A percentile compares a stretch with the other conserved stretches of the same genome.
These are phyloP conservation scores for Girardia tigrina DNA, from an alignment of 2,888 invertebrate genomes.

Conservation along the genomic window DNA sequence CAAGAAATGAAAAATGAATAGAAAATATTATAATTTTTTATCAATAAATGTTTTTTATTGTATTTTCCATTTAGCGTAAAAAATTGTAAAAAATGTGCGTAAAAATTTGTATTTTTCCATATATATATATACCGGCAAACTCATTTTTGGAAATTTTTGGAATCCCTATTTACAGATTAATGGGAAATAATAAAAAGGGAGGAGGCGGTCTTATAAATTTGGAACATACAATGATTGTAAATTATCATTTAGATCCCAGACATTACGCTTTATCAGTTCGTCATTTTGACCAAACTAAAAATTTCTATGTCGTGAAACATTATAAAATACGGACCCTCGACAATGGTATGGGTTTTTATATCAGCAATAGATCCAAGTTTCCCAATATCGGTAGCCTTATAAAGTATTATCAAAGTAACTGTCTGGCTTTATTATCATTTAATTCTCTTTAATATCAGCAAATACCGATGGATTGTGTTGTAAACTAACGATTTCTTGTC, in stretches of 20 bases:
- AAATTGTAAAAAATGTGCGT: too few relatives aligned
- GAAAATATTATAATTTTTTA: too few relatives aligned
- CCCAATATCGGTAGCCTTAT: constrained; percentile 77
- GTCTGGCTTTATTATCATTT: background rate
- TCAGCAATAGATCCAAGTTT: constrained; percentile 91
- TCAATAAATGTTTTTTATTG: too few relatives aligned
- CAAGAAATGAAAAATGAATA: too few relatives aligned
- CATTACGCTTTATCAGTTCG: constrained; percentile 58
- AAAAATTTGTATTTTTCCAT: too few relatives aligned
- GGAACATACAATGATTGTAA: too few relatives aligned
- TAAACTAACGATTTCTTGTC: constrained; percentile 78
- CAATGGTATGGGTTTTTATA: constrained; percentile 70
- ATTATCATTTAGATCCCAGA: constrained; percentile 37
- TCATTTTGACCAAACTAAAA: constrained; percentile 70
- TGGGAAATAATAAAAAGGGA: too few relatives aligned
- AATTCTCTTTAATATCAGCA: constrained; percentile 55
- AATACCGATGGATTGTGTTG: constrained; percentile 88
- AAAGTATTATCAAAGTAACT: constrained; percentile 78
- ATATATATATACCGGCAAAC: too few relatives aligned
- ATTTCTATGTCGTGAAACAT: constrained; percentile 73
- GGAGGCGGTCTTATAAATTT: too few relatives aligned
- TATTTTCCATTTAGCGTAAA: too few relatives aligned
- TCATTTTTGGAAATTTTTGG: too few relatives aligned
- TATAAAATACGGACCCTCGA: constrained; percentile 92
- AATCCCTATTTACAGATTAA: too few relatives aligned